phyloP scores from a whole-genome alignment of 2,797 vertebrate species.

The Spondyliosoma cantharus region DNA sequence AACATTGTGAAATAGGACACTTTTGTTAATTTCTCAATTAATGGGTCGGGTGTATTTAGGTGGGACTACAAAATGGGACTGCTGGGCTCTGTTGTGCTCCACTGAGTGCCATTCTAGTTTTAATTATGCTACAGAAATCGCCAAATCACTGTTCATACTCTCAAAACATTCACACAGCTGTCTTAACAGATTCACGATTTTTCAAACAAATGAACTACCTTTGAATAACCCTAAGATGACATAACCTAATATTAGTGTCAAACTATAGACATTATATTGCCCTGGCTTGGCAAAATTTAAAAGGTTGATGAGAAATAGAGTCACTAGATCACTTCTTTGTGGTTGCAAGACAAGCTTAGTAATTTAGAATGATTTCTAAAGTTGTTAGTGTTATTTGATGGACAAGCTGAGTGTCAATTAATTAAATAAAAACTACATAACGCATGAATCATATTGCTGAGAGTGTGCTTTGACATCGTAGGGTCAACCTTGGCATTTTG shows the following conservation, averaged over 20 bases:
- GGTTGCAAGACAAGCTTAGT: not conserved
- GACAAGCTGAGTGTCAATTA: not conserved
- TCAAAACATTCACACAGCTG: not conserved
- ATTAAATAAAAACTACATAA: not conserved
- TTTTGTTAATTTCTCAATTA: too few species aligned
- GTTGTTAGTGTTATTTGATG: not conserved
- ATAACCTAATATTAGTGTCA: not conserved
- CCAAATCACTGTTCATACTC: not conserved
- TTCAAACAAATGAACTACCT: not conserved
- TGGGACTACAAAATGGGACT: too few species aligned
- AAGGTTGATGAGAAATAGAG: not conserved
- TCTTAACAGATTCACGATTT: not conserved
- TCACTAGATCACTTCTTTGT: not conserved
- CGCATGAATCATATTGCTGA: not conserved
- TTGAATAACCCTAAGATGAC: not conserved
- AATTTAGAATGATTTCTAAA: not conserved
- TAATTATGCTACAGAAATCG: not conserved
- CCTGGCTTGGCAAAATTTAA: not conserved
- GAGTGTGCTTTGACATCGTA: not conserved
- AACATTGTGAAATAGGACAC: too few species aligned
- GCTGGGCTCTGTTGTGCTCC: too few species aligned
- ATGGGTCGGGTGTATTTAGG: too few species aligned
- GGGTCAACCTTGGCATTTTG: not conserved
- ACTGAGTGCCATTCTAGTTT: too few species aligned
- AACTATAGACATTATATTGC: not conserved